phyloP scores from a whole-genome alignment of 2,113 vertebrate species.

The Sitta europaea region DNA sequence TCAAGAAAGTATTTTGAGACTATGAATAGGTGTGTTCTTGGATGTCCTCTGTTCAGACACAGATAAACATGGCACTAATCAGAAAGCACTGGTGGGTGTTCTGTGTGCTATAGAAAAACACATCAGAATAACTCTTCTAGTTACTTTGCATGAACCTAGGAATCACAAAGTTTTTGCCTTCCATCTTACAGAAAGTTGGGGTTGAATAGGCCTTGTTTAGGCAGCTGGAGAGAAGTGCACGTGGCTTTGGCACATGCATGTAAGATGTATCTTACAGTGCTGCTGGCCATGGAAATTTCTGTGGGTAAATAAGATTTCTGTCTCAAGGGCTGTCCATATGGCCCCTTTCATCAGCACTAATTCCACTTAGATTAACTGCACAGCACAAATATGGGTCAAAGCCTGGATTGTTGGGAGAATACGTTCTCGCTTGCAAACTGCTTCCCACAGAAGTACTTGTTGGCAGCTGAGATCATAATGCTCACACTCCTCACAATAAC shows the following conservation, averaged over 20 bases:
- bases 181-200: background rate
- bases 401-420: conserved; percentile 49
- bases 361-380: conserved; percentile 59
- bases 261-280: background rate
- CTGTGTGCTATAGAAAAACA: background rate
- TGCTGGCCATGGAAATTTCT: conserved; percentile 21
- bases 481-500: conserved; percentile 29
- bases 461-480: conserved; percentile 35
- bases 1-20: background rate
- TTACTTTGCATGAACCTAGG: background rate
- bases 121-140: background rate
- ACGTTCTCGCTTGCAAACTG: background rate
- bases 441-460: conserved; percentile 46
- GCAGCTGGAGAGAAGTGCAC: background rate
- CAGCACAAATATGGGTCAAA: conserved; percentile 42
- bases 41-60: background rate
- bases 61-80: background rate
- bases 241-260: background rate
- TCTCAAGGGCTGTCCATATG: conserved; percentile 49
- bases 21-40: background rate
- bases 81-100: background rate
- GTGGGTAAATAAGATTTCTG: conserved; percentile 53
- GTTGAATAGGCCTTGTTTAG: background rate
- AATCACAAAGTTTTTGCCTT: background rate
- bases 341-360: conserved; percentile 57